Percentiles rank a stretch among this genome's conserved stretches.
phyloP scores from a whole-genome alignment of 2,888 invertebrate genomes.

The Chymomyza fuscimana region DNA sequence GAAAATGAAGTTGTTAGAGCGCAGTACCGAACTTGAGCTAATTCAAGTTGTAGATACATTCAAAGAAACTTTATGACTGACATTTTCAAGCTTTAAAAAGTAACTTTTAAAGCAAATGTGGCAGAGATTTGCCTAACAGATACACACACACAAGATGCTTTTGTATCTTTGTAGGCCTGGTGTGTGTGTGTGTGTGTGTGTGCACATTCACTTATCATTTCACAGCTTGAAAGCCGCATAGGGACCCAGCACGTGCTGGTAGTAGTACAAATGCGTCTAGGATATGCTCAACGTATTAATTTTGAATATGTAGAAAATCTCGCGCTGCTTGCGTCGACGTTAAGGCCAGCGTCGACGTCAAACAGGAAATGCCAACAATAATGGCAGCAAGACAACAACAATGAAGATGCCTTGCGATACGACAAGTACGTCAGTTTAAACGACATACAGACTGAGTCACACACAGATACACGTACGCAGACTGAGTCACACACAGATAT shows the following conservation, averaged over 20 bases:
- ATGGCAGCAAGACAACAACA: constrained; percentile 36
- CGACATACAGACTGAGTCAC: constrained; percentile 2
- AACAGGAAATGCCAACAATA: constrained; percentile 43
- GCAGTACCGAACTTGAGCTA: neutral
- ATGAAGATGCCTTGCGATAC: constrained; percentile 56
- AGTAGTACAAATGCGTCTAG: constrained; percentile 67
- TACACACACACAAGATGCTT: neutral
- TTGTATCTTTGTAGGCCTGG: neutral
- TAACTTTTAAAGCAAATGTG: neutral
- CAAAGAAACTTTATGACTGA: neutral
- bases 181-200: constrained; percentile 10
- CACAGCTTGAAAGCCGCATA: constrained; percentile 6
- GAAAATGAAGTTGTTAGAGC: neutral
- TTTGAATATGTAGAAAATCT: constrained; percentile 75
- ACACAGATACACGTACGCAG: neutral
- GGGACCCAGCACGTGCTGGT: constrained; percentile 5
- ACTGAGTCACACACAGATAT: neutral
- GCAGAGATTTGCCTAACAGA: neutral
- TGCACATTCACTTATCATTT: constrained; percentile 9
- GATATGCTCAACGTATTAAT: constrained; percentile 73
- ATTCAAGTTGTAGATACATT: neutral
- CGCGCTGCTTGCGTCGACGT: constrained; percentile 39
- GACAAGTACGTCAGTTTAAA: constrained; percentile 63
- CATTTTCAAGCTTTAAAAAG: neutral
- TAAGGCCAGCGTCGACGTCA: constrained; percentile 14